Base-by-base conservation (phyloP, 1,140 invertebrate species). In the Drosophila varians region DNA sequence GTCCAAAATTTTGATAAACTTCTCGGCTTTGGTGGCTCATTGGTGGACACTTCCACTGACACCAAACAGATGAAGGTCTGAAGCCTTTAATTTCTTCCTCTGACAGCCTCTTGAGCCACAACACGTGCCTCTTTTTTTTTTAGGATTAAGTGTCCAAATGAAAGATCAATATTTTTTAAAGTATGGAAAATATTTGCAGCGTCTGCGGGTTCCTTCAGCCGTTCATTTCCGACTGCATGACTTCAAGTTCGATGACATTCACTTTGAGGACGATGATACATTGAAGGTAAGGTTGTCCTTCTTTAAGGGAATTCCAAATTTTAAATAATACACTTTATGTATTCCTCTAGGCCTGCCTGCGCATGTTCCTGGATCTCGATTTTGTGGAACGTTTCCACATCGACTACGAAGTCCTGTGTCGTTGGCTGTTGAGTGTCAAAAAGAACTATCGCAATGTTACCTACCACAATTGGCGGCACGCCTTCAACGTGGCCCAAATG, bases 381-480 rank as follows among this genome's bases (percentile, higher is more conserved):
- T 95, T 98, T 82, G 95, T 98, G 42, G 96, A 97, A 90, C 92
- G 96, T 57, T 98, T 98, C 91, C 96, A 97, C 83, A 97, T 98
- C 73, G 96, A 98, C 76, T 97, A 98, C 91, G 94, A 96, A 69
- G 96, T 97, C 11, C 92, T 97, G 1, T 97, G 96, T 90, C 93
- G 96, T 62, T 99, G 97, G 97, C 92, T 98, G 21, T 93, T 98
- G 43, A 98, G 96, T 79, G 97, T 99, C 4, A 98, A 98, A 92
- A 99, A 99, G 91, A 99, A 99, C 92, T 99, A 99, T 92, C 93
- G 98, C 47, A 97, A 97, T 89, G 97, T 99, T 11, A 98, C 96
- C 7, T 99, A 99, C 90, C 98, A 99, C 91, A 99, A 99, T 91
- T 99, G 98, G 98, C 94, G 97, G 88, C 97, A 98, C 91, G 97